Evolutionary conservation across 1,140 invertebrate genomes (phyloP).

Genomic region (Centruroides vittatus): DNA sequence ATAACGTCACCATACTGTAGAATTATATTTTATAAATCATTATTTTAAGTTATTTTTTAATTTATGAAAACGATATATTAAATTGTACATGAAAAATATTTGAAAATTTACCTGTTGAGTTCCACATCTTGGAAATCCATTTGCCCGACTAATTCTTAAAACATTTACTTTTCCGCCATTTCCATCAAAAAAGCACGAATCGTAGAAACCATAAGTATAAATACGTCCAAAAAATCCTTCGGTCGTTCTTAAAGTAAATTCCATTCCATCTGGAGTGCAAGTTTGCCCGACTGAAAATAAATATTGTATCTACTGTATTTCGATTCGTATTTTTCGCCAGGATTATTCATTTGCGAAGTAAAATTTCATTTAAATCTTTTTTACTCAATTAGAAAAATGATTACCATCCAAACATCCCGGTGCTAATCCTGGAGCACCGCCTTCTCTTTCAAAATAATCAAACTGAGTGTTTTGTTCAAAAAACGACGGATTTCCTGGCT

Average conservation of each 20-base stretch:
- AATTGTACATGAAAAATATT: not conserved
- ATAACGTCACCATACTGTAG: conserved; percentile 71
- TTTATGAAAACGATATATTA: not conserved
- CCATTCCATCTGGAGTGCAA: conserved; percentile 86
- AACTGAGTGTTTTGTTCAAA: conserved; percentile 69
- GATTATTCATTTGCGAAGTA: too few species aligned
- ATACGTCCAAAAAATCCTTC: conserved; percentile 79
- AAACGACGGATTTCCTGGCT: conserved; percentile 63
- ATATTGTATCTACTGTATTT: not conserved
- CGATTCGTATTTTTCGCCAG: not conserved
- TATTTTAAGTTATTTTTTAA: not conserved
- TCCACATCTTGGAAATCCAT: conserved; percentile 81
- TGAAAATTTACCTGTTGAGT: conserved; percentile 41
- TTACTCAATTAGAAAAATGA: not conserved
- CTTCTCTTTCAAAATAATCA: conserved; percentile 63
- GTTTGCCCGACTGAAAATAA: conserved; percentile 46
- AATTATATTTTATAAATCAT: not conserved
- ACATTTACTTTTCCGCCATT: conserved; percentile 70
- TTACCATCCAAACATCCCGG: conserved; percentile 20
- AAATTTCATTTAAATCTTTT: too few species aligned
- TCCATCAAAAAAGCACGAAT: conserved; percentile 77
- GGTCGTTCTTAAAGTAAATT: conserved; percentile 70
- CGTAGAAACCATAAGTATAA: conserved; percentile 82
- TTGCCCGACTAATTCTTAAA: conserved; percentile 65
- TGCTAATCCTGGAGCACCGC: not conserved